These are phyloP conservation scores for Poecilia latipinna DNA, from an alignment of 2,113 vertebrate species.

Conservation along the genomic window DNA sequence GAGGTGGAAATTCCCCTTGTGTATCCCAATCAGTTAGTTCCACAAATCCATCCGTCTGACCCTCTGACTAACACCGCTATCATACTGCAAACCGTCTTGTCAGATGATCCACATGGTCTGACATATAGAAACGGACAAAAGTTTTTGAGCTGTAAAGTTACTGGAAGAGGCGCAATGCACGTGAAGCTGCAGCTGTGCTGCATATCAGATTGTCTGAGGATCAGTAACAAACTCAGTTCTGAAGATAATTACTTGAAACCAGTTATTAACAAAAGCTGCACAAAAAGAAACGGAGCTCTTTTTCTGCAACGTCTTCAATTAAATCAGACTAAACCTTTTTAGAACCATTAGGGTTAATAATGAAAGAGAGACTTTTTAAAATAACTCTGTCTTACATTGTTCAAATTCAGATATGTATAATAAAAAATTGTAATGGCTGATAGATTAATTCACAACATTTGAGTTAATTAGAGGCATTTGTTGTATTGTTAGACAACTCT, in stretches of 20 bases:
- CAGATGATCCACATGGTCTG: slow-evolving; percentile 35
- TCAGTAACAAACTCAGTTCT: background rate
- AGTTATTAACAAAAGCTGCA: background rate
- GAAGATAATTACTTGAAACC: background rate
- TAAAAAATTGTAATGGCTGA: background rate
- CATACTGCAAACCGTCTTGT: slow-evolving; percentile 23
- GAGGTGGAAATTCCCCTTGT: slow-evolving; percentile 79
- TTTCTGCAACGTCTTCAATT: background rate
- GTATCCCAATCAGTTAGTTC: slow-evolving; percentile 57
- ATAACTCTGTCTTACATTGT: background rate
- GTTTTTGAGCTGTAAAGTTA: background rate
- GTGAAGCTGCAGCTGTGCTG: background rate
- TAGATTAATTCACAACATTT: background rate
- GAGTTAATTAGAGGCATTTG: background rate
- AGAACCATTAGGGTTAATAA: background rate
- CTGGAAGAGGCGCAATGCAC: background rate
- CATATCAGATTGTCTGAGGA: background rate
- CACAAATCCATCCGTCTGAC: slow-evolving; percentile 51
- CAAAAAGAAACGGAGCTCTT: background rate
- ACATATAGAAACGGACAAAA: background rate
- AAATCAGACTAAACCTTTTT: background rate
- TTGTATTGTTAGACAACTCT: background rate
- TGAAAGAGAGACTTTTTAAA: background rate
- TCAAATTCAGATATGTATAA: too few relatives aligned
- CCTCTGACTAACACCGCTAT: slow-evolving; percentile 54